Evolutionary conservation across 2,113 vertebrate genomes (phyloP).

Genomic region (Hippolais icterina): DNA sequence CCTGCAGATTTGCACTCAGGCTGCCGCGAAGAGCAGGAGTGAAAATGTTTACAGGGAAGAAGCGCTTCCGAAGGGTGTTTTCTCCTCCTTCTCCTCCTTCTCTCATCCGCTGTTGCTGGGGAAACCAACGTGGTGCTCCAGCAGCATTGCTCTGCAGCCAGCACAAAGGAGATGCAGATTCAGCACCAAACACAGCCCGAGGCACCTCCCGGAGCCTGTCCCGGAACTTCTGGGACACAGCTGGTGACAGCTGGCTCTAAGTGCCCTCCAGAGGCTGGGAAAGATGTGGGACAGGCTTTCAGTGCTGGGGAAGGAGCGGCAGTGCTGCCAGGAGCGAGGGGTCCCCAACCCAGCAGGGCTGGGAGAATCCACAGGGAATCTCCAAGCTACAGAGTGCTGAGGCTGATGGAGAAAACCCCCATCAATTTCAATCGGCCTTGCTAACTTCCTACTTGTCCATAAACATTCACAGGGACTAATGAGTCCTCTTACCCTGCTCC

Average conservation of each 20-base stretch:
- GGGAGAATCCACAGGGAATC: neutral
- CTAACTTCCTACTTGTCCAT: neutral
- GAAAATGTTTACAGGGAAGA: neutral
- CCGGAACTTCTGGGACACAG: neutral
- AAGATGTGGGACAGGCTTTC: neutral
- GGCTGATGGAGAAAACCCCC: neutral
- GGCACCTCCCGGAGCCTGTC: neutral
- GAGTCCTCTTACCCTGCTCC: neutral
- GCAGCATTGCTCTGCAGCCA: no score
- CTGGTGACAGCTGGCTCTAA: neutral
- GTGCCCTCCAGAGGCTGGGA: neutral
- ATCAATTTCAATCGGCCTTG: neutral
- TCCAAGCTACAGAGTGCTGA: neutral
- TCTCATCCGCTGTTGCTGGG: slow-evolving; percentile 46
- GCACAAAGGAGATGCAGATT: neutral
- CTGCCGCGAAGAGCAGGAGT: neutral
- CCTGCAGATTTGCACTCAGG: neutral
- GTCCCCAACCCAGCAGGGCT: neutral
- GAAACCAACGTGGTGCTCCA: no score
- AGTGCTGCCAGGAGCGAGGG: accelerated
- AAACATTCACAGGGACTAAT: neutral
- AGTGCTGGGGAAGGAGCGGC: neutral
- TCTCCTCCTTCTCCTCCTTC: neutral
- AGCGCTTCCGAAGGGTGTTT: neutral
- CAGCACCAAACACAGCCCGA: neutral